phyloP scores from a whole-genome alignment of 2,888 invertebrate species.

The Agrilus mali region DNA sequence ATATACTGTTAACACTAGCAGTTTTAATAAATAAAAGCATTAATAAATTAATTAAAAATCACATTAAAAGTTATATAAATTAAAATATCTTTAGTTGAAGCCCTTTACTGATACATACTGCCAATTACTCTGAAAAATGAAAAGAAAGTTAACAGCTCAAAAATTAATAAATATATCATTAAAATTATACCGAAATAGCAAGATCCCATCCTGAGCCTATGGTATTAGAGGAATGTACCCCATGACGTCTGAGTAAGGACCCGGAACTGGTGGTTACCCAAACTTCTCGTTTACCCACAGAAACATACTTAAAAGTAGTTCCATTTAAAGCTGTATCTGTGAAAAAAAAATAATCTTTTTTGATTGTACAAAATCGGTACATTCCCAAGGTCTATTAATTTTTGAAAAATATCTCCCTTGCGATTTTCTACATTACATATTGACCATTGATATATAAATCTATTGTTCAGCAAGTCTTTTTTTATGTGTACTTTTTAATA shows the following conservation, averaged over 20 bases:
- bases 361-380: neutral
- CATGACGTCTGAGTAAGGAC: constrained; percentile 56
- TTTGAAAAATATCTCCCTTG: no score
- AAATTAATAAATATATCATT: neutral
- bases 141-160: neutral
- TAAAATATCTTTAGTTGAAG: constrained; percentile 1
- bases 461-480: no score
- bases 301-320: constrained; percentile 55
- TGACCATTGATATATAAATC: no score
- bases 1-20: no score
- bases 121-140: neutral
- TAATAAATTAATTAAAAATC: no score
- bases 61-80: neutral
- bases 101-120: neutral
- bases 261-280: constrained; percentile 68
- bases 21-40: no score
- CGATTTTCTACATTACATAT: no score
- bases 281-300: constrained; percentile 54
- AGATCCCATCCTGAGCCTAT: constrained; percentile 69
- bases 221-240: constrained; percentile 58
- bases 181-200: constrained; percentile 43
- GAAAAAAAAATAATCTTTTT: neutral
- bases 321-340: constrained; percentile 29
- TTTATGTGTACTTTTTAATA: neutral
- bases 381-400: neutral